phyloP scores from a whole-genome alignment of 2,888 invertebrate genomes.

The Sylvicola fuscatus region DNA sequence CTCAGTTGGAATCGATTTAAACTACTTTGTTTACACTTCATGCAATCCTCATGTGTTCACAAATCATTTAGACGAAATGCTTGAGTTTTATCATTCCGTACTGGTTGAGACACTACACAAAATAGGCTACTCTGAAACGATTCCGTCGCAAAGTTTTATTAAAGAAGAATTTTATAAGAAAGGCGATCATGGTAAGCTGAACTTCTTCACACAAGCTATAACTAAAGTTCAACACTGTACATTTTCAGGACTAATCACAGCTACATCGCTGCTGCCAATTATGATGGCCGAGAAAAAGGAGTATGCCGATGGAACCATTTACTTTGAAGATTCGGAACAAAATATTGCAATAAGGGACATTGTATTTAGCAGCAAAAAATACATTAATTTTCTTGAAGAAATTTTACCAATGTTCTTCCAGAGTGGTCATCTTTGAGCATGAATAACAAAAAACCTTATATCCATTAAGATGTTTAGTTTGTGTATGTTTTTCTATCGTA shows the following conservation, averaged over 20 bases:
- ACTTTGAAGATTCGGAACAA: slow-evolving; percentile 12
- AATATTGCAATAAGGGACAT: slow-evolving; percentile 11
- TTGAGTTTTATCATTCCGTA: slow-evolving; percentile 11
- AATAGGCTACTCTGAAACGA: slow-evolving; percentile 11
- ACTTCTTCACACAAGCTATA: background rate
- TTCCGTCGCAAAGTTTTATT: slow-evolving; percentile 14
- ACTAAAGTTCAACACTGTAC: too few species aligned
- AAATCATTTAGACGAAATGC: slow-evolving; percentile 10
- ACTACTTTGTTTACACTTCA: slow-evolving; percentile 16
- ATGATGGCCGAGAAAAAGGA: slow-evolving; percentile 14
- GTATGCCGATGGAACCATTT: slow-evolving; percentile 12
- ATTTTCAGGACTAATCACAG: background rate
- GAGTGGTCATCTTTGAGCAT: slow-evolving; percentile 2
- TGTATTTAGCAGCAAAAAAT: slow-evolving; percentile 13
- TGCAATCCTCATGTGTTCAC: slow-evolving; percentile 12
- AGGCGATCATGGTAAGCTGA: slow-evolving; percentile 12
- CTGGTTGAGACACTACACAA: slow-evolving; percentile 10
- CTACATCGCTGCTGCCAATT: slow-evolving; percentile 13
- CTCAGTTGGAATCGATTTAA: slow-evolving; percentile 17
- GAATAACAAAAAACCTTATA: too few species aligned
- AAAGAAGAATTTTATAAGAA: slow-evolving; percentile 13
- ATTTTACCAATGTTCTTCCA: slow-evolving; percentile 12
- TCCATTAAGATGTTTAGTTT: too few species aligned
- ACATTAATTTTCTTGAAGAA: slow-evolving; percentile 11
- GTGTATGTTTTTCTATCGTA: too few species aligned